Evolutionary conservation across 2,888 invertebrate species (phyloP).

Genomic region (Galerucella calmariensis): DNA sequence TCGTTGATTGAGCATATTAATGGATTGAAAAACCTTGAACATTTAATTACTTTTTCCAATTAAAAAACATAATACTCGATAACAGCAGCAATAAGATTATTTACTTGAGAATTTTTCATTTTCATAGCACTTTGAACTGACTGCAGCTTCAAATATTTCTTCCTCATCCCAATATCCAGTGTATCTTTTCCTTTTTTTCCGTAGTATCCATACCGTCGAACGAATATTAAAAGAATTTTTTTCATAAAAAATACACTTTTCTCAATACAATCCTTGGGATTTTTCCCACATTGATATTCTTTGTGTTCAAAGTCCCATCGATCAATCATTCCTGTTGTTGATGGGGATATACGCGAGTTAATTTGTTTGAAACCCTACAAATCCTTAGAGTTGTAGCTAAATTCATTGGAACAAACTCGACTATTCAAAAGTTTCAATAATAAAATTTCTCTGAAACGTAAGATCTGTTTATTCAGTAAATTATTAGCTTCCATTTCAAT

Average conservation of each 20-base stretch:
- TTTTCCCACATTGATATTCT: no score
- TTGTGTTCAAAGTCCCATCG: slow-evolving; percentile 13
- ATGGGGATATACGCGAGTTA: slow-evolving; percentile 23
- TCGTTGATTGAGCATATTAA: no score
- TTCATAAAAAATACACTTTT: not conserved
- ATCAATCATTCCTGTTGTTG: slow-evolving; percentile 24
- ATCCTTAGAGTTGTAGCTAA: slow-evolving; percentile 17
- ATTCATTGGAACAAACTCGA: slow-evolving; percentile 13
- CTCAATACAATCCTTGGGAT: not conserved
- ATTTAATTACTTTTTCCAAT: no score
- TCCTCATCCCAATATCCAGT: no score
- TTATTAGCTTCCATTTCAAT: not conserved
- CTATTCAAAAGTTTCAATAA: slow-evolving; percentile 27
- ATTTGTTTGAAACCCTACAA: slow-evolving; percentile 12
- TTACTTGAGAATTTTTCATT: no score
- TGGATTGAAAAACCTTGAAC: no score
- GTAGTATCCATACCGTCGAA: no score
- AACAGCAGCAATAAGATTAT: no score
- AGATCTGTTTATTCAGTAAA: not conserved
- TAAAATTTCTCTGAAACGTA: slow-evolving; percentile 24
- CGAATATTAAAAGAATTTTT: not conserved
- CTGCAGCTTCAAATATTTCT: no score
- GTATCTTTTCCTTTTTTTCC: no score
- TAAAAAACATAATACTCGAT: no score
- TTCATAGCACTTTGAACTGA: no score